Evolutionary conservation across 53 echinoderm and acorn worm species (phyloP).

Genomic region (Crossaster papposus): DNA sequence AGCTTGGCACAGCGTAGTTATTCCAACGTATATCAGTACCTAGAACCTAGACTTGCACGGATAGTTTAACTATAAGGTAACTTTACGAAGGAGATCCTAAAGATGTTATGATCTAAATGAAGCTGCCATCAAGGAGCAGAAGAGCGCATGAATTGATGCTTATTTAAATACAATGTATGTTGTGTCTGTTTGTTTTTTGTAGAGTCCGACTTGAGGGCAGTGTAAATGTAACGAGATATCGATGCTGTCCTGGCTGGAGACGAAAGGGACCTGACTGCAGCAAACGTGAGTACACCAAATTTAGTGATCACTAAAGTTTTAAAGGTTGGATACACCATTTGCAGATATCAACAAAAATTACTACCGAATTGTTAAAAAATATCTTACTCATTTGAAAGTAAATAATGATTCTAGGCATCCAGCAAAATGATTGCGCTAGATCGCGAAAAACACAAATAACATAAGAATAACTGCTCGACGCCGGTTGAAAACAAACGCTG

Average conservation of each 20-base stretch:
- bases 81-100: background rate
- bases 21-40: background rate
- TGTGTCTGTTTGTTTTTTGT: constrained; percentile 8
- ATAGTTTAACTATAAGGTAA: no score
- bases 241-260: constrained; percentile 74
- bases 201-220: constrained; percentile 1
- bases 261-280: constrained; percentile 61
- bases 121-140: background rate
- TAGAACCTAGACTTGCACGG: no score
- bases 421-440: no score
- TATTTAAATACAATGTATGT: background rate
- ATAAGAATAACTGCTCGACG: no score
- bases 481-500: no score
- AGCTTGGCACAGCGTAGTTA: background rate
- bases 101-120: background rate
- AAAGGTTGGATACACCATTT: no score
- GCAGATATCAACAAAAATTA: no score
- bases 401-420: no score
- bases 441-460: no score
- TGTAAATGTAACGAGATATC: constrained; percentile 32
- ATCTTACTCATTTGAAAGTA: no score
- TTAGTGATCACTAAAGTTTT: background rate
- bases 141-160: background rate
- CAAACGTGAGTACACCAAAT: constrained; percentile 61
- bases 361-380: no score